Evolutionary conservation across 2,888 invertebrate genomes (phyloP).

Genomic region (Pseudococcus longispinus): DNA sequence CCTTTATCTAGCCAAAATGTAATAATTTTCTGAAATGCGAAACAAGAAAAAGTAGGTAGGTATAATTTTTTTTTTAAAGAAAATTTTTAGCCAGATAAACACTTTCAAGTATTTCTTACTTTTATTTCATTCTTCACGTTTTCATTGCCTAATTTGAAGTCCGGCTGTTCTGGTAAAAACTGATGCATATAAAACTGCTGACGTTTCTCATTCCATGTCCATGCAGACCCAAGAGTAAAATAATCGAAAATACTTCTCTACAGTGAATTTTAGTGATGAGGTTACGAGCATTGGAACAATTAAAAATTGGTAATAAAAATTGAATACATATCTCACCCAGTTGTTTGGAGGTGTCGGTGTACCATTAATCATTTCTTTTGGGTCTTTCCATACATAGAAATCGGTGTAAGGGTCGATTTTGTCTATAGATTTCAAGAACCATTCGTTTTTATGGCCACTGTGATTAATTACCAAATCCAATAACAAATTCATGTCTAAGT

Average conservation of each 20-base stretch:
- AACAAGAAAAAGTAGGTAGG: neutral
- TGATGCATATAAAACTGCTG: neutral
- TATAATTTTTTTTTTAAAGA: neutral
- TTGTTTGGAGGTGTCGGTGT: neutral
- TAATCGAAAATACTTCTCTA: neutral
- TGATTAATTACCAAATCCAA: neutral
- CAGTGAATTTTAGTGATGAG: too few species aligned
- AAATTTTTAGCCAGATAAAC: neutral
- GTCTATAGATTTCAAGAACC: neutral
- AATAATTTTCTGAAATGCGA: neutral
- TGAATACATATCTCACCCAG: neutral
- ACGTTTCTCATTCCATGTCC: neutral
- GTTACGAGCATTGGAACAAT: too few species aligned
- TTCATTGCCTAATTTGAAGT: neutral
- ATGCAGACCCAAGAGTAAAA: neutral
- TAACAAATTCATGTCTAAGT: neutral
- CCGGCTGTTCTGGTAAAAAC: neutral
- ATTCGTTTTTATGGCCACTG: neutral
- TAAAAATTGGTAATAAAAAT: neutral
- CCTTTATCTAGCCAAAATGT: neutral
- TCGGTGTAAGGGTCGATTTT: neutral
- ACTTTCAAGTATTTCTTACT: neutral
- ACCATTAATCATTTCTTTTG: neutral
- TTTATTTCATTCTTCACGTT: neutral
- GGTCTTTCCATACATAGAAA: neutral